Evolutionary conservation across 2,888 invertebrate species (phyloP).

Genomic region (Actias luna): DNA sequence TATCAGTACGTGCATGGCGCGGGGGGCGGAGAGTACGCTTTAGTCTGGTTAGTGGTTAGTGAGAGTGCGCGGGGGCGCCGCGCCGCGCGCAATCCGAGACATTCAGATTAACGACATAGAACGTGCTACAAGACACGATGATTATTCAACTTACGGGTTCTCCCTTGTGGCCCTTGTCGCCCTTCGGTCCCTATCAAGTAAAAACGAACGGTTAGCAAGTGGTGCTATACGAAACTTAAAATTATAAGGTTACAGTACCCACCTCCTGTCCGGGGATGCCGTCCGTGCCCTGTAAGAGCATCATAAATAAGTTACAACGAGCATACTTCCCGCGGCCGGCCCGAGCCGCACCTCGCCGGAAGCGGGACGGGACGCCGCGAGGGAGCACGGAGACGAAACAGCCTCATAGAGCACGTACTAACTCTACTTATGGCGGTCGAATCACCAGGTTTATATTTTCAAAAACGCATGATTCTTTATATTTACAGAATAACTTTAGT

Average conservation of each 20-base stretch:
- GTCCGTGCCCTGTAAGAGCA: slow-evolving; percentile 91
- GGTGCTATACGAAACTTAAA: slow-evolving; percentile 17
- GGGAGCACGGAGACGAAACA: neutral
- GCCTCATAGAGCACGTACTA: no score
- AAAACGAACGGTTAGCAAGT: slow-evolving; percentile 42
- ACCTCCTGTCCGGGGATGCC: slow-evolving; percentile 96
- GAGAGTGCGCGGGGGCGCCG: neutral
- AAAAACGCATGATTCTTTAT: no score
- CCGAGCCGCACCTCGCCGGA: neutral
- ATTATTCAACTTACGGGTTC: slow-evolving; percentile 85
- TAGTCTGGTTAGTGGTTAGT: slow-evolving; percentile 2
- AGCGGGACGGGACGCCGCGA: neutral
- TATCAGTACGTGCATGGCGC: no score
- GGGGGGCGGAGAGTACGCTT: neutral
- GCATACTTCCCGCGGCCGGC: neutral
- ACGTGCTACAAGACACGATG: neutral
- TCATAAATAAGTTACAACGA: neutral
- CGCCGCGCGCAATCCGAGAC: neutral
- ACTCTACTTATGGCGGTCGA: neutral
- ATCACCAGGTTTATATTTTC: neutral
- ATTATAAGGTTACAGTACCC: slow-evolving; percentile 43
- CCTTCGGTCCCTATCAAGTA: slow-evolving; percentile 89
- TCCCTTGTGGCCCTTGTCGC: slow-evolving; percentile 94
- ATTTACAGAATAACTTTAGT: no score
- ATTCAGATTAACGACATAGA: neutral